Evolutionary conservation across 2,113 vertebrate genomes (phyloP).

Genomic region (Pandion haliaetus): DNA sequence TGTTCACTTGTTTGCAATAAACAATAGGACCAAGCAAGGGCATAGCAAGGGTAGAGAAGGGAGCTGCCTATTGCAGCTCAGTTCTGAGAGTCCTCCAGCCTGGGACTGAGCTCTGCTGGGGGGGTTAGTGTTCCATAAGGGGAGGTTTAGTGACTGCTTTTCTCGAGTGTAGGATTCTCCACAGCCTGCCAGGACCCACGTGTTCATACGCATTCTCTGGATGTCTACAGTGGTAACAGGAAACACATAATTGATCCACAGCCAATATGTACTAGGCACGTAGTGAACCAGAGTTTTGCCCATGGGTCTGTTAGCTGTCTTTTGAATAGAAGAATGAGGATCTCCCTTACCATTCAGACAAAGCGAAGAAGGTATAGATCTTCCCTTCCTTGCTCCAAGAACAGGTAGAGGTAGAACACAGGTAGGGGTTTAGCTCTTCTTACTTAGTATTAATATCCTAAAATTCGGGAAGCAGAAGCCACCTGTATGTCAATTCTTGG

Average conservation of each 20-base stretch:
- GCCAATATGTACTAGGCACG: accelerated
- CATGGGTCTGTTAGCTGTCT: not conserved
- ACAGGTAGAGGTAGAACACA: not conserved
- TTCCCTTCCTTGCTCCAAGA: not conserved
- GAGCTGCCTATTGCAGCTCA: not conserved
- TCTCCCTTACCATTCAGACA: not conserved
- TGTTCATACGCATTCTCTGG: not conserved
- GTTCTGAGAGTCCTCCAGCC: not conserved
- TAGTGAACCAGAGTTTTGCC: not conserved
- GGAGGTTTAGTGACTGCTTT: not conserved
- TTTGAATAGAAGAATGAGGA: not conserved
- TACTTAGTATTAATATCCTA: not conserved
- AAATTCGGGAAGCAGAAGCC: not conserved
- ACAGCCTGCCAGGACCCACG: not conserved
- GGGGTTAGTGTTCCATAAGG: not conserved
- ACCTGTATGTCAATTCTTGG: not conserved
- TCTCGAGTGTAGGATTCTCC: not conserved
- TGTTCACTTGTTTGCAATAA: not conserved
- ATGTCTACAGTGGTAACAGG: not conserved
- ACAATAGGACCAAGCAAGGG: not conserved
- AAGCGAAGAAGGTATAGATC: not conserved
- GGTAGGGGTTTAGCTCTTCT: not conserved
- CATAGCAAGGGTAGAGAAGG: not conserved
- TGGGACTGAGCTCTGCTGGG: not conserved
- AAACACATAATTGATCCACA: not conserved